Evolutionary conservation across 1,140 invertebrate genomes (phyloP).

Genomic region (Laupala kohalensis): DNA sequence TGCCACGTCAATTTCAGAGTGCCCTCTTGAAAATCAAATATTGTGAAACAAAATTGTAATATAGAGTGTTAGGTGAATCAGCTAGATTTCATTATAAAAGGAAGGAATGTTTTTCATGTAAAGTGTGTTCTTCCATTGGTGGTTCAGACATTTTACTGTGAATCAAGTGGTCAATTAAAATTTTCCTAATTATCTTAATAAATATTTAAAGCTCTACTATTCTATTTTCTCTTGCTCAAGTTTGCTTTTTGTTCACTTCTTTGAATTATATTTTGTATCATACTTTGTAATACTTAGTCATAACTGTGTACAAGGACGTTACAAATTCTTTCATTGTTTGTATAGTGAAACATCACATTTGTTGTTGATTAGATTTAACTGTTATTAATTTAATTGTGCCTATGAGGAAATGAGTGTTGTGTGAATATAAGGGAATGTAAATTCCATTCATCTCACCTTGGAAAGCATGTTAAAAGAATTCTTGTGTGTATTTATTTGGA

Average conservation of each 20-base stretch:
- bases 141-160: background rate
- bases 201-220: no score
- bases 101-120: background rate
- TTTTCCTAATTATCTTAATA: background rate
- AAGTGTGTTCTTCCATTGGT: background rate
- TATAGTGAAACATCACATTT: no score
- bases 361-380: no score
- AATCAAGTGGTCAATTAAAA: background rate
- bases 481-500: no score
- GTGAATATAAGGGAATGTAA: no score
- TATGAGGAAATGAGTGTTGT: no score
- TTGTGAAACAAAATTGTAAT: background rate
- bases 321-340: no score
- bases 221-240: no score
- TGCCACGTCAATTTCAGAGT: background rate
- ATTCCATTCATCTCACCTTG: no score
- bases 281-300: background rate
- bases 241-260: no score
- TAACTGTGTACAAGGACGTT: background rate
- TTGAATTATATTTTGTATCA: background rate
- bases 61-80: background rate
- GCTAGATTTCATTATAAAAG: background rate
- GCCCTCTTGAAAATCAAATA: background rate
- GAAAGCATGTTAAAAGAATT: no score
- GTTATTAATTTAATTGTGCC: no score